Evolutionary conservation across 2,888 invertebrate species (phyloP).

Genomic region (Ectemnius lituratus): DNA sequence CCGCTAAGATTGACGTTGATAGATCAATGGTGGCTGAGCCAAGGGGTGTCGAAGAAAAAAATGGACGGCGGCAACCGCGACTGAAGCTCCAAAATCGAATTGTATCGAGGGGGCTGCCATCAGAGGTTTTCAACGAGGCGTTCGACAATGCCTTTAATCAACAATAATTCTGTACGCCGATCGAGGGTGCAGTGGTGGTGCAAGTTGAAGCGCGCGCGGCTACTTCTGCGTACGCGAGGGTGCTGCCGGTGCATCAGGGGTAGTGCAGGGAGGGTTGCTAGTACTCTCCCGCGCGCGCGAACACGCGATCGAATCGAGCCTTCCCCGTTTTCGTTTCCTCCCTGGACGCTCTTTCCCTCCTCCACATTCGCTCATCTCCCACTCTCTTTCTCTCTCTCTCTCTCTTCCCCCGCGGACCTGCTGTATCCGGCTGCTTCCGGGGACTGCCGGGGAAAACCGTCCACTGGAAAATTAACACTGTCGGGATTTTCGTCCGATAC

Average conservation of each 20-base stretch:
- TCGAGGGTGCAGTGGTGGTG: conserved; percentile 15
- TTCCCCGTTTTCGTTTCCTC: conserved; percentile 48
- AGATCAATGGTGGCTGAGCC: too few species aligned
- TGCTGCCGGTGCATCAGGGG: conserved; percentile 13
- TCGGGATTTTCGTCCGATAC: conserved; percentile 69
- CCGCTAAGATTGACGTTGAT: too few species aligned
- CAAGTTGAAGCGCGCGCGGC: conserved; percentile 12
- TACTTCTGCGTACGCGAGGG: background rate
- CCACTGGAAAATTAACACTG: conserved; percentile 73
- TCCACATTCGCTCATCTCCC: too few species aligned
- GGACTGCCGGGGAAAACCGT: conserved; percentile 60
- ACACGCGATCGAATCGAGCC: conserved; percentile 29
- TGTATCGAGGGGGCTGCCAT: conserved; percentile 61
- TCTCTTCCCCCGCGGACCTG: conserved; percentile 37
- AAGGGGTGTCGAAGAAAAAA: background rate
- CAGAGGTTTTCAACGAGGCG: conserved; percentile 60
- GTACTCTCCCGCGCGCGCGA: conserved; percentile 7
- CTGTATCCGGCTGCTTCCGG: conserved; percentile 54
- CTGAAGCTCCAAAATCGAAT: conserved; percentile 67
- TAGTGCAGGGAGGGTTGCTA: conserved; percentile 17
- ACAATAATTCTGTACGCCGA: conserved; percentile 69
- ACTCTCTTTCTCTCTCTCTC: too few species aligned
- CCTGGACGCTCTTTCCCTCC: conserved; percentile 16
- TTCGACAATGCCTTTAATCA: conserved; percentile 74
- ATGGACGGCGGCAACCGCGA: conserved; percentile 25